Evolutionary conservation across 2,113 vertebrate species (phyloP).

Genomic region (Lophochroa leadbeateri): DNA sequence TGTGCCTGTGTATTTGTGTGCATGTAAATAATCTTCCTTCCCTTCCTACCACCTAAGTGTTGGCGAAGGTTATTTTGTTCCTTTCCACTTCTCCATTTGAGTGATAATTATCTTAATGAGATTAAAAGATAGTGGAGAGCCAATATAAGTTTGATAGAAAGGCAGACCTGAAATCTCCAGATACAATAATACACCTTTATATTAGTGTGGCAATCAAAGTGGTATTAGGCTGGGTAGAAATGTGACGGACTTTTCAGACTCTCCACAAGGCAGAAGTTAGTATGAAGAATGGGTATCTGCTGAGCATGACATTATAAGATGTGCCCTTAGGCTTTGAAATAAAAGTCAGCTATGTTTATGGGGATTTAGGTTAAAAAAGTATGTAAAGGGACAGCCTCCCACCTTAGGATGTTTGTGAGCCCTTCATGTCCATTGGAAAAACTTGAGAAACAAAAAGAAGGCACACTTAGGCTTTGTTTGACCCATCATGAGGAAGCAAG

Average conservation of each 20-base stretch:
- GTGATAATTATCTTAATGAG: not conserved
- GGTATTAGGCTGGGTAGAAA: not conserved
- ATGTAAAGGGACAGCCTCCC: not conserved
- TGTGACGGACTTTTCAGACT: not conserved
- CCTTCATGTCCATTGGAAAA: not conserved
- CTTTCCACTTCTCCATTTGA: not conserved
- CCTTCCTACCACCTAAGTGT: not conserved
- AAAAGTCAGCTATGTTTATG: not conserved
- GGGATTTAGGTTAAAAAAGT: not conserved
- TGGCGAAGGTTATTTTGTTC: constrained; percentile 6
- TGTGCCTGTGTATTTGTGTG: not conserved
- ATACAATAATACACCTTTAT: not conserved
- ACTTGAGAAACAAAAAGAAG: not conserved
- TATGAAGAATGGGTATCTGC: not conserved
- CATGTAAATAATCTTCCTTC: not conserved
- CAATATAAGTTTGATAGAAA: not conserved
- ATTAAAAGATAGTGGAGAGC: not conserved
- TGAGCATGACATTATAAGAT: not conserved
- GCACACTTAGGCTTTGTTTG: not conserved
- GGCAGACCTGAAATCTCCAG: not conserved
- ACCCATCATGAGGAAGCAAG: not conserved
- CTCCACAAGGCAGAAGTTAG: not conserved
- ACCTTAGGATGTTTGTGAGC: not conserved
- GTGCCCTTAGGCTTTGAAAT: not conserved
- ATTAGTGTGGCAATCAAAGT: not conserved